phyloP scores from a whole-genome alignment of 2,797 vertebrate species.

The Intellagama lesueurii region DNA sequence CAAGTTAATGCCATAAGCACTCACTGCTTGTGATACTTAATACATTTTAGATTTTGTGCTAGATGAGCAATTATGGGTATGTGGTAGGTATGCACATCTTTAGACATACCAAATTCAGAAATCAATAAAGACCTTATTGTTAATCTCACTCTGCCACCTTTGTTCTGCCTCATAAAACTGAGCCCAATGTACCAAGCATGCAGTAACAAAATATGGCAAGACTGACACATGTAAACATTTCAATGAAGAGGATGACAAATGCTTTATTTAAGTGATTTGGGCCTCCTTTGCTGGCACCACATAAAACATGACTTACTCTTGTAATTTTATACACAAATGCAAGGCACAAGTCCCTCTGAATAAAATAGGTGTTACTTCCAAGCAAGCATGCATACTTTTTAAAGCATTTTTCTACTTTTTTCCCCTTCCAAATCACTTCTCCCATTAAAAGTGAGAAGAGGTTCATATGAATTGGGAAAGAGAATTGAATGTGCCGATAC shows the following conservation, averaged over 20 bases:
- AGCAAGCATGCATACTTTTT: neutral
- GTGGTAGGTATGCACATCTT: neutral
- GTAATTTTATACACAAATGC: neutral
- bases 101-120: neutral
- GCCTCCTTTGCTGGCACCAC: neutral
- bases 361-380: neutral
- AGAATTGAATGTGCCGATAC: neutral
- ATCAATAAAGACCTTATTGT: neutral
- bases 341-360: neutral
- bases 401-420: neutral
- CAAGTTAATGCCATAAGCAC: neutral
- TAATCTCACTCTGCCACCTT: neutral
- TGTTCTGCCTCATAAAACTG: neutral
- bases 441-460: neutral
- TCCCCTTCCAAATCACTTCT: neutral
- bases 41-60: neutral
- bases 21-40: neutral
- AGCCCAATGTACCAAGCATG: neutral
- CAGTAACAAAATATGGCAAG: neutral
- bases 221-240: no score
- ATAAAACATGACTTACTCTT: neutral
- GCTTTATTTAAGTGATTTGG: neutral
- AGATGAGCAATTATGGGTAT: neutral
- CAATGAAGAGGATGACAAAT: no score
- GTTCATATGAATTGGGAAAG: neutral